A percentile compares a stretch with the other conserved stretches of the same genome.
Conservation (phyloP, 2,113 vertebrate species). For the Phyllopteryx taeniolatus region DNA sequence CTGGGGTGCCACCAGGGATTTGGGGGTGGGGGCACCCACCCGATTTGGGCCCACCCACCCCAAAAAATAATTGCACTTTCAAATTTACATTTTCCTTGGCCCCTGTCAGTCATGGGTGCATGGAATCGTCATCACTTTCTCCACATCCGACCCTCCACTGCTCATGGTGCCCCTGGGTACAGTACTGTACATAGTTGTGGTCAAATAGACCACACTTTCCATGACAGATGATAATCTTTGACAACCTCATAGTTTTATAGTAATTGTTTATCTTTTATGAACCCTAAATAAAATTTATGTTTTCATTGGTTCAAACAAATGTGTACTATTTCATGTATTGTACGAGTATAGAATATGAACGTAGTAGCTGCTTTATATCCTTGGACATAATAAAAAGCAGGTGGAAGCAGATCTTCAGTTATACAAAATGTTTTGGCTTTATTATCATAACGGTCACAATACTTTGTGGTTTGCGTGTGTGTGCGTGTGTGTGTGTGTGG, state of each 20-base stretch:
- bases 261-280: neutral
- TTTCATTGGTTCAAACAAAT: neutral
- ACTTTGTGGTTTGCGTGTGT: too few relatives aligned
- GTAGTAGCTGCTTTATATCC: neutral
- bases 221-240: neutral
- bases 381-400: neutral
- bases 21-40: too few relatives aligned
- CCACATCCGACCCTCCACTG: neutral
- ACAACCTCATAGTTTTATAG: neutral
- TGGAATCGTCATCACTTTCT: neutral
- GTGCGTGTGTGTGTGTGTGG: too few relatives aligned
- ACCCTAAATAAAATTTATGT: neutral
- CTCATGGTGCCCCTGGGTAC: neutral
- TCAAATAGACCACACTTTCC: neutral
- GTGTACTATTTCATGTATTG: neutral
- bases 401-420: neutral
- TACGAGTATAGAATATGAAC: neutral
- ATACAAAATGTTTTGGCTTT: neutral
- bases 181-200: neutral
- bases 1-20: neutral
- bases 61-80: neutral
- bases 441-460: neutral
- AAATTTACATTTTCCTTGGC: neutral
- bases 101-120: neutral
- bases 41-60: too few relatives aligned